Evolutionary conservation across 2,797 vertebrate genomes (phyloP).

Genomic region (Sylvilagus floridanus): DNA sequence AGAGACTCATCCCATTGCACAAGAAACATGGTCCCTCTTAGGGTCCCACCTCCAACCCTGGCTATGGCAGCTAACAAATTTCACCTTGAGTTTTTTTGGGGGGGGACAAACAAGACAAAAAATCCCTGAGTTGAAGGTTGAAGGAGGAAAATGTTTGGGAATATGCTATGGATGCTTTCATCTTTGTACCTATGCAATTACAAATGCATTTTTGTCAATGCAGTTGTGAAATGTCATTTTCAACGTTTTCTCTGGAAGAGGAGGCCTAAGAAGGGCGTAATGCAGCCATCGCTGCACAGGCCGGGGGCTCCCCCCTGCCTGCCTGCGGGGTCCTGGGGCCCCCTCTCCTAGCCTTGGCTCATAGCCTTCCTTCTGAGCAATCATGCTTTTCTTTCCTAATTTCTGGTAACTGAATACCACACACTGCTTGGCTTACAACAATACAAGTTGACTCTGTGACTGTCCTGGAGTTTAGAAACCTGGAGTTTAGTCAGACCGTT

Average conservation of each 20-base stretch:
- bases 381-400: neutral
- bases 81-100: no score
- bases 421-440: neutral
- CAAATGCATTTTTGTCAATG: neutral
- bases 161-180: neutral
- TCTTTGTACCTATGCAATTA: neutral
- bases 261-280: neutral
- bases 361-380: neutral
- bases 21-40: no score
- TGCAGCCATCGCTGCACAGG: neutral
- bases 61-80: no score
- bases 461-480: neutral
- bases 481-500: no score
- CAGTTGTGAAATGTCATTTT: neutral
- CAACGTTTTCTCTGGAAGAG: neutral
- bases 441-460: neutral
- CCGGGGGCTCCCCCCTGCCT: accelerated
- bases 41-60: no score
- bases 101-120: neutral
- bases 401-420: neutral
- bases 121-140: neutral
- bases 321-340: neutral
- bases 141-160: neutral
- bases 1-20: no score
- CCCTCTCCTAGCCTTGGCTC: neutral